Base-by-base conservation (phyloP, 2,113 vertebrate species). In the Sardina pilchardus region DNA sequence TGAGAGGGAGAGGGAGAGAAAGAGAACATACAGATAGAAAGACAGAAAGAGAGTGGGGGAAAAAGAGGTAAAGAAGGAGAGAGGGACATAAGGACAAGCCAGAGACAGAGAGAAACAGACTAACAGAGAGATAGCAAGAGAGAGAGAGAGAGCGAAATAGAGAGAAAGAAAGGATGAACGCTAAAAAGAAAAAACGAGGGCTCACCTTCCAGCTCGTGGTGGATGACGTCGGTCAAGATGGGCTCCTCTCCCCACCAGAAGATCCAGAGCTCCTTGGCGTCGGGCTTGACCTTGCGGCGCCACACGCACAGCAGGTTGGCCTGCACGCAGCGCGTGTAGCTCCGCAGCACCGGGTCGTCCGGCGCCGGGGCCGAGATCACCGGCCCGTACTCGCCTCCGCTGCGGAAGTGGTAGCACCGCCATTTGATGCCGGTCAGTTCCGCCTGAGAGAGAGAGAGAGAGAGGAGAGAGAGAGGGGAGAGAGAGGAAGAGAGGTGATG, bases 201-300 rank as follows among this genome's bases (percentile, higher is more conserved):
- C 97, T 98, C 94, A 99, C 98, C 96, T 95, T 97, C 96, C 85
- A 99, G 96, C 88, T 99, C 98, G 0, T 96, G 97, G 94, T 99
- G 98, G 91, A 99, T 99, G 91, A 99, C 96, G 82, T 97, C 96
- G 0, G 95, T 94, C 21, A 99, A 95, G 90, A 98, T 97, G 83
- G 97, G 97, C 84, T 99, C 97, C 0, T 99, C 98, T 8, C 98
- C 98, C 98, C 98, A 99, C 98, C 98, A 99, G 96, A 99, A 99
- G 94, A 99, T 98, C 98, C 98, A 99, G 39, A 99, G 95, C 83
- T 99, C 97, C 94, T 99, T 99, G 93, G 94, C 93, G 8, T 95
- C 94, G 1, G 98, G 98, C 90, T 96, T 97, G 94, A 97, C 96
- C 21, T 98, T 97, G 0, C 98, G 97, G 30, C 98, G 96, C 98